Evolutionary conservation across 2,888 invertebrate genomes (phyloP), one percentile per base, ranked within the genome.

Genomic region (Mythimna loreyi): DNA sequence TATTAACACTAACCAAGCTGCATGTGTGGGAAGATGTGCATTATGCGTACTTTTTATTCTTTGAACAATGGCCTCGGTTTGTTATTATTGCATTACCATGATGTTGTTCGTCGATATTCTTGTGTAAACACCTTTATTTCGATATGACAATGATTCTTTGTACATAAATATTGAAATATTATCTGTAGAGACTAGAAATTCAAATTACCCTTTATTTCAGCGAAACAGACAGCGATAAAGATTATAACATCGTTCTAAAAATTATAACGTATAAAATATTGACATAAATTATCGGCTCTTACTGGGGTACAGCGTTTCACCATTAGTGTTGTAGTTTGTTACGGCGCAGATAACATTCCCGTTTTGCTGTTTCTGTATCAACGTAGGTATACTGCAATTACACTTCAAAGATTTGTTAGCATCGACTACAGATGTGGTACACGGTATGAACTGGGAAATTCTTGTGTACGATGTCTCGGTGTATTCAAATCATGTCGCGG

Each of bases 271-370:
- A 79, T 85, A 80, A 86, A 89, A 89, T 90, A 88, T 90, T 87
- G 86, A 82, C 86, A 87, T 88, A 89, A 88, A 89, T 82, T 89
- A 89, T 89, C 83, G 78, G 67, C 60, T 85, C 82, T 87, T 78
- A 87, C 86, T 88, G 78, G 81, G 84, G 82, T 89, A 93, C 92
- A 92, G 67, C 90, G 91, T 92, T 92, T 87, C 81, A 89, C 92
- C 90, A 93, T 91, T 92, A 92, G 92, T 88, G 90, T 87, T 89
- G 87, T 89, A 89, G 90, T 92, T 91, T 91, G 91, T 92, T 91
- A 90, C 87, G 86, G 87, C 78, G 87, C 75, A 89, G 92, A 93
- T 92, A 92, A 90, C 89, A 90, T 91, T 92, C 90, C 91, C 89
- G 91, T 86, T 87, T 81, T 77, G 64, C 75, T 78, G 81, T 82